Base-by-base conservation (phyloP, 1,140 invertebrate genomes). In the Drosophila ogumai region DNA sequence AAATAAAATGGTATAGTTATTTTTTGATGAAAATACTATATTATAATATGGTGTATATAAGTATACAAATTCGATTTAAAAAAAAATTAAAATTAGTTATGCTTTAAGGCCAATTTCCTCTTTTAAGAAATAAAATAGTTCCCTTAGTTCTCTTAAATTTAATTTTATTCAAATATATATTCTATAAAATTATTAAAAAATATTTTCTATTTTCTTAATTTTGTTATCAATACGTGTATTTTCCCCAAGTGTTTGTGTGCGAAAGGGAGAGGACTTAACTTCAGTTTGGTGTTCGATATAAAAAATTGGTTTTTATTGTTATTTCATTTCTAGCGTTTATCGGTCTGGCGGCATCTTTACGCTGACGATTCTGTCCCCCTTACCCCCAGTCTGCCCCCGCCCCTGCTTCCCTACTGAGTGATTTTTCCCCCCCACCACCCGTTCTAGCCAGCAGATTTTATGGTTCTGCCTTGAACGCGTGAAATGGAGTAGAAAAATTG, bases 401-500 rank as follows among this genome's bases (percentile, higher is more conserved):
- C 46, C 13, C 52, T 22, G 34, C 7, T 38, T 12, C 44, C 10
- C 59, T 17, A 9, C 15, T 55, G 47, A 63, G 34, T 63, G 60
- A 63, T 55, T 63, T 58, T n/a, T 2, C 63, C 19, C 46, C 59
- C 52, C 40, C 28, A n/a, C n/a, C 36, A n/a, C 12, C 54, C 25
- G 38, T 34, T 54, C 64, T 65, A 49, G 60, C 50, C 41, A 59
- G 43, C 60, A 55, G 34, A 55, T 47, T 65, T 66, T 57, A 69
- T 57, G 68, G 57, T 40, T 58, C 65, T 84, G 85, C 85, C 85
- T 88, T 88, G 85, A 88, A 88, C 77, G 81, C 85, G 85, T 85
- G 85, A 88, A 88, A 88, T 88, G 85, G 85, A 88, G 85, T 88
- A 88, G 85, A 88, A 88, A 88, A 88, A 88, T 88, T 90, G 85